phyloP scores from a whole-genome alignment of 2,888 invertebrate species.

The Zonitis immaculata region DNA sequence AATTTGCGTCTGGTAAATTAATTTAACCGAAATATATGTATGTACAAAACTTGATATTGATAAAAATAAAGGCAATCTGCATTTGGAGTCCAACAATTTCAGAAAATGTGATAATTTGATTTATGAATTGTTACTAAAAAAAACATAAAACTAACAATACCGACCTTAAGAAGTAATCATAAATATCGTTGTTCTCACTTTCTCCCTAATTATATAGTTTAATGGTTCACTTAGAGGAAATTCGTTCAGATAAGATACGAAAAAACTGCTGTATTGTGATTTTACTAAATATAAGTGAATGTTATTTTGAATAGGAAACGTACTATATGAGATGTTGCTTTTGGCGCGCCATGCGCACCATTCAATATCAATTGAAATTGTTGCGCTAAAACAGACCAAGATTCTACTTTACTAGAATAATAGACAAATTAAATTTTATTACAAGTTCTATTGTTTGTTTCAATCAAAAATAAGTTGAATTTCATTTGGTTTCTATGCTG shows the following conservation, averaged over 20 bases:
- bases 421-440: too few species aligned
- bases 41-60: too few species aligned
- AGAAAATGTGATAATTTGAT: too few species aligned
- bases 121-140: too few species aligned
- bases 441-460: too few species aligned
- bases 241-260: not conserved
- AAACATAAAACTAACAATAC: not conserved
- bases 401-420: too few species aligned
- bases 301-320: not conserved
- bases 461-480: too few species aligned
- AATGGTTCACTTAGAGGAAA: not conserved
- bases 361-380: not conserved
- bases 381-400: not conserved
- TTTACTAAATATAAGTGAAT: not conserved
- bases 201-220: not conserved
- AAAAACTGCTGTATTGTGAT: not conserved
- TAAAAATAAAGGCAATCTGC: too few species aligned
- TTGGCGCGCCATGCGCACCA: not conserved
- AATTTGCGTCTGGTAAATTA: too few species aligned
- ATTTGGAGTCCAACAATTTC: too few species aligned
- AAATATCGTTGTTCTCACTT: not conserved
- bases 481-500: too few species aligned
- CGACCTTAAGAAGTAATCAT: not conserved
- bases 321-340: not conserved
- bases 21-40: too few species aligned